phyloP scores from a whole-genome alignment of 2,113 vertebrate species.

The Theropithecus gelada region DNA sequence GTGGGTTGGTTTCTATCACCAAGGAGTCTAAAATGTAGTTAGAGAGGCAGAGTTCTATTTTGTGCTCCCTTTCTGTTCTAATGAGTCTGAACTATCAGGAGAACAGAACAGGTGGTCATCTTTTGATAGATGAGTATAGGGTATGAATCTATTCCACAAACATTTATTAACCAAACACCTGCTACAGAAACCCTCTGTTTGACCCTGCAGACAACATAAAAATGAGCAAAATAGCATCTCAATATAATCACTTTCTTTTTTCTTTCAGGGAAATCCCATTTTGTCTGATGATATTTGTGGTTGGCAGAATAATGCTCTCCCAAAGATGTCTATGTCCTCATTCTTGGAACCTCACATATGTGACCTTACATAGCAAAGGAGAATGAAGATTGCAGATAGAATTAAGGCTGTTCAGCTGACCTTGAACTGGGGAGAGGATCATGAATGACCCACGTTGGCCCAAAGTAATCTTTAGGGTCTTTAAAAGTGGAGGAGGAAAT shows the following conservation, averaged over 20 bases:
- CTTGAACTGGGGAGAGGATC: background rate
- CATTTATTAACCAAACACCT: background rate
- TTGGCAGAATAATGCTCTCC: background rate
- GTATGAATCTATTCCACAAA: background rate
- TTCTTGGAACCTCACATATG: accelerated
- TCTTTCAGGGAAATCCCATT: background rate
- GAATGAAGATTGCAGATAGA: background rate
- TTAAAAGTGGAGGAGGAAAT: background rate
- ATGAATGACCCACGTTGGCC: accelerated
- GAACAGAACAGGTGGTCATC: background rate
- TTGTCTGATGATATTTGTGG: too few relatives aligned
- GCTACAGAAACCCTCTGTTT: background rate
- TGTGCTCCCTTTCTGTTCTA: accelerated
- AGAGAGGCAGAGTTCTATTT: accelerated
- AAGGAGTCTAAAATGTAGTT: background rate
- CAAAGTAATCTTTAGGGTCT: accelerated
- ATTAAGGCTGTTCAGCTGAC: background rate
- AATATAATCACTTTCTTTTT: background rate
- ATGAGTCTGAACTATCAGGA: accelerated
- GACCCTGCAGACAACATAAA: background rate
- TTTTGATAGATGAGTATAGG: too few relatives aligned
- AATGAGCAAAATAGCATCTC: background rate
- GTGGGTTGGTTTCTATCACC: background rate
- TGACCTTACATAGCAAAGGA: accelerated
- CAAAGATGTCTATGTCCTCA: too few relatives aligned